Conservation (phyloP, 2,113 vertebrate species). For the Rhynchomys soricoides region DNA sequence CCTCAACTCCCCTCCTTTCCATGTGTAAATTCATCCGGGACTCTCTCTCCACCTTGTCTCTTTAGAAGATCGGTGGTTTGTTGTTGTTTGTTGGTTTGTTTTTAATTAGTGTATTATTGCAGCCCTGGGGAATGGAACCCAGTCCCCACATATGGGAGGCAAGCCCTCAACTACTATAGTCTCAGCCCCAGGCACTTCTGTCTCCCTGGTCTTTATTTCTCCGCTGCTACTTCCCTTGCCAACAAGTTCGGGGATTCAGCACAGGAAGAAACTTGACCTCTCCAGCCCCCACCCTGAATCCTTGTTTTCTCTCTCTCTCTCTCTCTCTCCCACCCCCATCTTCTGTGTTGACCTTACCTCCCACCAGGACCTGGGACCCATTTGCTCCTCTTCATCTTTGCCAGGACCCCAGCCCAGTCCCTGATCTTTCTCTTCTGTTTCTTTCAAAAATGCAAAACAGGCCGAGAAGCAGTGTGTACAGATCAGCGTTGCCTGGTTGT, state of each 20-base stretch:
- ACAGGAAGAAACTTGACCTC: not conserved
- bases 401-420: not conserved
- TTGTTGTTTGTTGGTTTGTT: not conserved
- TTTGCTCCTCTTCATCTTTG: not conserved
- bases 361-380: not conserved
- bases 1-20: not conserved
- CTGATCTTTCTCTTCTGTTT: not conserved
- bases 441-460: not conserved
- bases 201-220: not conserved
- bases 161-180: not conserved
- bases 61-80: not conserved
- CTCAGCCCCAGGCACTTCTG: not conserved
- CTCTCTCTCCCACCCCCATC: no score
- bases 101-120: not conserved
- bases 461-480: no score
- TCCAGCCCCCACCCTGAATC: not conserved
- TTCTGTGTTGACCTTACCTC: not conserved
- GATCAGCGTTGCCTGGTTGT: not conserved
- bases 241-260: not conserved
- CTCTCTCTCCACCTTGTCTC: not conserved
- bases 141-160: not conserved
- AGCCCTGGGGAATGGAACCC: not conserved
- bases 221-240: not conserved
- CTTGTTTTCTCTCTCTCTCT: accelerated
- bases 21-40: accelerated